Evolutionary conservation across 2,888 invertebrate genomes (phyloP).

Genomic region (Arrhopalites spinosus): DNA sequence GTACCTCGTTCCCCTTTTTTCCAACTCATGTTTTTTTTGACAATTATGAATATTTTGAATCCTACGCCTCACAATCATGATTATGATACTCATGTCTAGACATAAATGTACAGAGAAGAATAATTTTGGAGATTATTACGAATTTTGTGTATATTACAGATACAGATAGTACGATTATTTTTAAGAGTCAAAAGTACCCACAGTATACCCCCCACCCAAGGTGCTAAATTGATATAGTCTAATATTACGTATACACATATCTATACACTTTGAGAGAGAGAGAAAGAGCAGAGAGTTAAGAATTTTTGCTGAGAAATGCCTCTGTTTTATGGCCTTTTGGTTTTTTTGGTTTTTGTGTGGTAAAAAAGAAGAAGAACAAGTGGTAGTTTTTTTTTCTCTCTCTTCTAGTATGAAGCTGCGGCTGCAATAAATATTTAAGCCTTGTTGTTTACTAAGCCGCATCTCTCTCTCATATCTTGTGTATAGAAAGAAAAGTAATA

Average conservation of each 20-base stretch:
- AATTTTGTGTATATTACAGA: no score
- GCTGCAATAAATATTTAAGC: slow-evolving; percentile 50
- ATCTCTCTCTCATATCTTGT: slow-evolving; percentile 1
- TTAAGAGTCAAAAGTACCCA: no score
- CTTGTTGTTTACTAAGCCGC: slow-evolving; percentile 44
- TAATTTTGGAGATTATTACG: no score
- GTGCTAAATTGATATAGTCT: slow-evolving; percentile 9
- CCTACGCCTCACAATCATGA: no score
- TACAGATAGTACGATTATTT: no score
- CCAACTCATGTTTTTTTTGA: no score
- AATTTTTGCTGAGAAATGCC: slow-evolving; percentile 44
- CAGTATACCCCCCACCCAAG: background rate
- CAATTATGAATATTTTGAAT: no score
- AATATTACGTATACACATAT: background rate
- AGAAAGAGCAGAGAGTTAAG: slow-evolving; percentile 26
- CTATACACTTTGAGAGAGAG: no score
- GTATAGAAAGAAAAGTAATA: slow-evolving; percentile 45
- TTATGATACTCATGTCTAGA: no score
- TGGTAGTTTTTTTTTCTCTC: slow-evolving; percentile 38
- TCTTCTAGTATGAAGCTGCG: slow-evolving; percentile 25
- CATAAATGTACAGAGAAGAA: no score
- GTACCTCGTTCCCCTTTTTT: no score
- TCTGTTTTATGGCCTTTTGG: slow-evolving; percentile 48
- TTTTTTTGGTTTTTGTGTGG: slow-evolving; percentile 28
- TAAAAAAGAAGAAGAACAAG: slow-evolving; percentile 42